These are phyloP conservation scores for Keiferia lycopersicella DNA, from an alignment of 2,888 invertebrate genomes.

Conservation along the genomic window DNA sequence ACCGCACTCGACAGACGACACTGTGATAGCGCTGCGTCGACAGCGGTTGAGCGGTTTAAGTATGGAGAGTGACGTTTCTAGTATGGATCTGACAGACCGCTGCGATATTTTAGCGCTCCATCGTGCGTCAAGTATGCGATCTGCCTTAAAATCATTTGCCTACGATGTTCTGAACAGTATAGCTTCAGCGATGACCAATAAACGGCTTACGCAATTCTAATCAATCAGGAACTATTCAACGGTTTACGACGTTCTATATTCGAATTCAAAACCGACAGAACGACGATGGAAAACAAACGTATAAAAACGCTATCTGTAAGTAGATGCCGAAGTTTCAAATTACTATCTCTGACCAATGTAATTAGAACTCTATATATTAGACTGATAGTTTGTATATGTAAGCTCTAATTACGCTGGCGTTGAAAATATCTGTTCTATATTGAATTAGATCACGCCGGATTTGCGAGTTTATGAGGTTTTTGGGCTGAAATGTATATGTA, in stretches of 20 bases:
- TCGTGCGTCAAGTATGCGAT: no score
- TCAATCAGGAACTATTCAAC: conserved; percentile 22
- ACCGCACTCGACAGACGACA: no score
- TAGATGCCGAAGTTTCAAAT: conserved; percentile 37
- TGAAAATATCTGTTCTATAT: conserved; percentile 32
- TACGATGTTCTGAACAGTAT: not conserved
- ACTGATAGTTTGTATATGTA: not conserved
- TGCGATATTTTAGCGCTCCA: no score
- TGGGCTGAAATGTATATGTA: conserved; percentile 53
- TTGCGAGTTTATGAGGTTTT: conserved; percentile 54
- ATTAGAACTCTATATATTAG: conserved; percentile 16
- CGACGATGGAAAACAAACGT: conserved; percentile 37
- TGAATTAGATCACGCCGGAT: conserved; percentile 29
- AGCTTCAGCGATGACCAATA: not conserved
- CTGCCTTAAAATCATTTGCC: not conserved
- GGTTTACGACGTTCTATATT: conserved; percentile 32
- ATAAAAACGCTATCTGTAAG: conserved; percentile 39
- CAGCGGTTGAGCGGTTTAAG: no score
- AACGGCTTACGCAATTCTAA: conserved; percentile 12
- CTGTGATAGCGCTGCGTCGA: no score
- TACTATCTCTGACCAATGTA: conserved; percentile 34
- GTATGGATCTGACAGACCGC: no score
- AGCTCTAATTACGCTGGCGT: conserved; percentile 21
- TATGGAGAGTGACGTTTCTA: no score
- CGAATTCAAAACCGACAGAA: conserved; percentile 34